These are phyloP conservation scores for Callosobruchus maculatus DNA, from an alignment of 2,888 invertebrate species.

Conservation along the genomic window DNA sequence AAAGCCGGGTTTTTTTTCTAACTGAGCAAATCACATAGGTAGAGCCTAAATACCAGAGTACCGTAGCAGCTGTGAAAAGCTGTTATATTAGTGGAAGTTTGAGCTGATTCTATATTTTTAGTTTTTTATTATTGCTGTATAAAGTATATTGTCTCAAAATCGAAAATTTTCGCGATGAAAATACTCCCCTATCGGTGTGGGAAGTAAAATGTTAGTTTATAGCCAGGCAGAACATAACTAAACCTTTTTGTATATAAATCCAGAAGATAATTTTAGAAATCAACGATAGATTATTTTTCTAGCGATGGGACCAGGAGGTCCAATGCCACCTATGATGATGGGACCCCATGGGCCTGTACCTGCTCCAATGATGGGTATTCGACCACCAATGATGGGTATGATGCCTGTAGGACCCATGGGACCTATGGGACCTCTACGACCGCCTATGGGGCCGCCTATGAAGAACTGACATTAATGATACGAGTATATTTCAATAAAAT, in stretches of 20 bases:
- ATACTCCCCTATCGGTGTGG: no score
- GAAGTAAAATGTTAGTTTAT: no score
- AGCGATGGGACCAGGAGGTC: conserved; percentile 50
- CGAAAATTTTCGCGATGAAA: no score
- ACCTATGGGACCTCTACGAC: conserved; percentile 69
- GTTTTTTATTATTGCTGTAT: no score
- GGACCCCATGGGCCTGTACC: conserved; percentile 71
- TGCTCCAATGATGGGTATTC: conserved; percentile 73
- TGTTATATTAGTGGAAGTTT: no score
- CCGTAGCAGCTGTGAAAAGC: no score
- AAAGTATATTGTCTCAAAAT: no score
- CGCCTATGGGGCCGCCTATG: conserved; percentile 65
- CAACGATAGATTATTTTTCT: conserved; percentile 19
- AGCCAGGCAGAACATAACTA: no score
- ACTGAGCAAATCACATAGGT: no score
- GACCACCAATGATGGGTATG: conserved; percentile 77
- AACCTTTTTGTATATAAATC: not conserved
- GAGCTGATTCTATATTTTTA: no score
- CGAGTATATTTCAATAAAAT: conserved; percentile 1
- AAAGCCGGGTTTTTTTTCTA: no score
- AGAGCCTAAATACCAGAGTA: no score
- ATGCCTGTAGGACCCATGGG: conserved; percentile 71
- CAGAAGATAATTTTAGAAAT: not conserved
- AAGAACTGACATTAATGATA: conserved; percentile 55
- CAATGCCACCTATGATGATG: conserved; percentile 61